Evolutionary conservation across 2,888 invertebrate species (phyloP).

Genomic region (Callimorpha dominula): DNA sequence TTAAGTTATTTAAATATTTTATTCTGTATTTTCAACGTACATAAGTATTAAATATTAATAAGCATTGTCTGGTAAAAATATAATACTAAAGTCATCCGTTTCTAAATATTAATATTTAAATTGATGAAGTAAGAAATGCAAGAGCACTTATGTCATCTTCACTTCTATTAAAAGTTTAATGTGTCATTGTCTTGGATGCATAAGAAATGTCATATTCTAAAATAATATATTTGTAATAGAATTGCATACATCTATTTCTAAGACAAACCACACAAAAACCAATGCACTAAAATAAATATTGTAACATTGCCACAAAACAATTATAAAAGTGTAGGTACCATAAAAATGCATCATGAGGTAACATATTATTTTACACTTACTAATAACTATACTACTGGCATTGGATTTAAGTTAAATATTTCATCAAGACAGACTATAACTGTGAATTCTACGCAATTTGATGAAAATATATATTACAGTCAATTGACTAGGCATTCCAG

Average conservation of each 20-base stretch:
- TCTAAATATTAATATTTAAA: background rate
- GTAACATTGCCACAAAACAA: background rate
- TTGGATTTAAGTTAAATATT: no score
- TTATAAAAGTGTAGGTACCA: background rate
- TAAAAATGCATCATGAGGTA: no score
- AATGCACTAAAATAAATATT: background rate
- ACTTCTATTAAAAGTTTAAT: background rate
- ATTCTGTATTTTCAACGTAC: no score
- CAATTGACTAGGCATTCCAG: no score
- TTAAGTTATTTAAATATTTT: no score
- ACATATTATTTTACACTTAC: no score
- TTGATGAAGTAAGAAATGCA: constrained; percentile 7
- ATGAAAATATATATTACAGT: no score
- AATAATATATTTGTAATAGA: constrained; percentile 3
- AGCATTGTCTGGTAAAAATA: background rate
- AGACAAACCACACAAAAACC: background rate
- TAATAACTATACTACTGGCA: no score
- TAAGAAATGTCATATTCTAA: background rate
- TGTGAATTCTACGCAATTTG: no score
- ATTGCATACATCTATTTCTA: background rate
- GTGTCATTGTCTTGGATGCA: background rate
- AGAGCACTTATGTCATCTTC: constrained; percentile 3
- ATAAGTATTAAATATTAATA: no score
- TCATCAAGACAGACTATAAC: no score
- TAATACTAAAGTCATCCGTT: background rate